Percentiles rank a stretch among this genome's conserved stretches.
Conservation (phyloP, 35 echinoderm and acorn worm genomes). For the Amphiura filiformis region DNA sequence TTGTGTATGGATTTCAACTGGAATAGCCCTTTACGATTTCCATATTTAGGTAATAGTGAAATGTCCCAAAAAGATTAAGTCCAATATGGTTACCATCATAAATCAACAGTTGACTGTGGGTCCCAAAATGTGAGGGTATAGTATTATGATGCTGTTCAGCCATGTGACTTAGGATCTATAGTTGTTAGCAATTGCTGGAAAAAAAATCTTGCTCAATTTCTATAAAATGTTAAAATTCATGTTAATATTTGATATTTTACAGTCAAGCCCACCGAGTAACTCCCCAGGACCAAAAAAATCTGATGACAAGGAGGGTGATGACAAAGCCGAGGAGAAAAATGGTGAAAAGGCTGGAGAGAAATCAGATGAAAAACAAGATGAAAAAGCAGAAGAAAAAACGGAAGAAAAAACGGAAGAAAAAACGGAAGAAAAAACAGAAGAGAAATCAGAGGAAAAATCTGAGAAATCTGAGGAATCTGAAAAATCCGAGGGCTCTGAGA, state of each 20-base stretch:
- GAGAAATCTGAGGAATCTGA: neutral
- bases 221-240: neutral
- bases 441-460: neutral
- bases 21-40: no score
- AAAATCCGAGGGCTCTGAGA: neutral
- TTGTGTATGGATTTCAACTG: no score
- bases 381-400: neutral
- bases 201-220: neutral
- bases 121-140: no score
- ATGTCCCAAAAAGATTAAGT: no score
- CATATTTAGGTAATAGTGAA: no score
- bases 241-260: neutral
- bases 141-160: no score
- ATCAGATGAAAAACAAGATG: neutral
- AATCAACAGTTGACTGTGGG: no score
- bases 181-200: no score
- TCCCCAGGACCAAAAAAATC: neutral
- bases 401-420: no score
- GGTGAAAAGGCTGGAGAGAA: neutral
- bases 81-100: no score
- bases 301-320: constrained; percentile 1
- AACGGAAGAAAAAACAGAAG: no score
- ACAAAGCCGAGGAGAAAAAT: neutral
- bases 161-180: no score
- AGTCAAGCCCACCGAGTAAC: neutral